These are phyloP conservation scores for Tenebrosternarchus preto DNA, from an alignment of 2,113 vertebrate species.

Conservation along the genomic window DNA sequence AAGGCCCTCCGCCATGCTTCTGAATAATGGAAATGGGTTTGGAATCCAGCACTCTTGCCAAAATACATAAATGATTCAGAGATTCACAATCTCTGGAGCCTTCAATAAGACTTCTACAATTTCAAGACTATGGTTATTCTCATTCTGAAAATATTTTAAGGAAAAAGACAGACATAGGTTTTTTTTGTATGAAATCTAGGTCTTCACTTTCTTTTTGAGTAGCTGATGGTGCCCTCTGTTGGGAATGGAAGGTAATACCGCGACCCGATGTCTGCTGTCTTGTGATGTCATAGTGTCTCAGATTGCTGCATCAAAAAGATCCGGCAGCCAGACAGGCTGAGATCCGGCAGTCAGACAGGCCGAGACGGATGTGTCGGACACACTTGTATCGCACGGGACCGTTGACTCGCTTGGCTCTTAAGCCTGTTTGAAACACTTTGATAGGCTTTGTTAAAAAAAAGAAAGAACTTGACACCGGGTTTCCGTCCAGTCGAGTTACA, in stretches of 20 bases:
- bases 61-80: conserved; percentile 37
- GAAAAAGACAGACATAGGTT: neutral
- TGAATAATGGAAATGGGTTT: neutral
- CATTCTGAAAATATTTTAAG: too few relatives aligned
- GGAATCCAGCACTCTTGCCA: conserved; percentile 8
- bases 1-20: neutral
- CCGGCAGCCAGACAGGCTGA: conserved; percentile 16
- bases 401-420: neutral
- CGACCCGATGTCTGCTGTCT: neutral
- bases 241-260: neutral
- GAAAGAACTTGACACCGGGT: conserved; percentile 31
- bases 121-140: too few relatives aligned
- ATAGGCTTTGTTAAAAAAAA: neutral
- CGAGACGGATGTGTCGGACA: conserved; percentile 18
- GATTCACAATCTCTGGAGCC: neutral
- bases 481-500: conserved; percentile 11
- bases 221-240: conserved; percentile 47
- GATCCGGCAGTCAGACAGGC: conserved; percentile 18
- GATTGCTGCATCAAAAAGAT: conserved; percentile 16
- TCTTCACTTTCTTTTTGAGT: neutral
- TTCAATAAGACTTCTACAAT: neutral
- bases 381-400: conserved; percentile 1
- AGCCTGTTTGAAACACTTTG: neutral
- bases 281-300: conserved; percentile 6
- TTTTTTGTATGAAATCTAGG: neutral